These are phyloP conservation scores for Dipodomys ordii DNA, from an alignment of 2,113 vertebrate genomes.

Conservation along the genomic window DNA sequence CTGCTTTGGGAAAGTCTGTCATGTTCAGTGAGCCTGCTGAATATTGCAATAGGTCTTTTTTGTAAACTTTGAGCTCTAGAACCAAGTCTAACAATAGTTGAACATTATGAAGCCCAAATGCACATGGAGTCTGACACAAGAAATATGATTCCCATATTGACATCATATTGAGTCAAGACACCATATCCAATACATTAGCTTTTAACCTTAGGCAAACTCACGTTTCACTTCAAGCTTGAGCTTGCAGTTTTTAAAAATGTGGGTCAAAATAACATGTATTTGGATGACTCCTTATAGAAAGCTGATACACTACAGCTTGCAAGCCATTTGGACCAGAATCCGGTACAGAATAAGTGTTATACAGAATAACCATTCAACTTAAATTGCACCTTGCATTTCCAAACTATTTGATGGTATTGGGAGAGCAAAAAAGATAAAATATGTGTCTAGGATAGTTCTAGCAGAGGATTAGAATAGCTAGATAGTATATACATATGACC, in stretches of 20 bases:
- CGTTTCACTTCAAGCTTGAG: not conserved
- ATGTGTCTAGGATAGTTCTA: no score
- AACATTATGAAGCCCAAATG: no score
- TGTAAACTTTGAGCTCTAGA: no score
- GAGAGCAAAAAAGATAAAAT: not conserved
- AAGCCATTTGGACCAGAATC: not conserved
- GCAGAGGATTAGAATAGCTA: no score
- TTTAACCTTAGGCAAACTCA: not conserved
- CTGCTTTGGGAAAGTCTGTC: no score
- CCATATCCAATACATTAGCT: not conserved
- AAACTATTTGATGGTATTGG: not conserved
- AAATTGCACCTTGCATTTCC: not conserved
- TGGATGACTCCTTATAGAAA: not conserved
- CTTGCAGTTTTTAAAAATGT: slow-evolving; percentile 2
- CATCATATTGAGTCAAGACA: no score
- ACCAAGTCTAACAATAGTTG: no score
- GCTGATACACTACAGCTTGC: not conserved
- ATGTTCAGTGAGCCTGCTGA: no score
- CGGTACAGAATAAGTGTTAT: not conserved
- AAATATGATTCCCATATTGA: no score
- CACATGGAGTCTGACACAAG: no score
- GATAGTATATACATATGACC: no score
- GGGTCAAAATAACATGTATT: not conserved
- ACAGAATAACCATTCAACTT: not conserved
- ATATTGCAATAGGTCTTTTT: no score